Percentiles rank a stretch among this genome's conserved stretches.
phyloP scores from a whole-genome alignment of 2,797 vertebrate genomes.

The Scyliorhinus canicula region DNA sequence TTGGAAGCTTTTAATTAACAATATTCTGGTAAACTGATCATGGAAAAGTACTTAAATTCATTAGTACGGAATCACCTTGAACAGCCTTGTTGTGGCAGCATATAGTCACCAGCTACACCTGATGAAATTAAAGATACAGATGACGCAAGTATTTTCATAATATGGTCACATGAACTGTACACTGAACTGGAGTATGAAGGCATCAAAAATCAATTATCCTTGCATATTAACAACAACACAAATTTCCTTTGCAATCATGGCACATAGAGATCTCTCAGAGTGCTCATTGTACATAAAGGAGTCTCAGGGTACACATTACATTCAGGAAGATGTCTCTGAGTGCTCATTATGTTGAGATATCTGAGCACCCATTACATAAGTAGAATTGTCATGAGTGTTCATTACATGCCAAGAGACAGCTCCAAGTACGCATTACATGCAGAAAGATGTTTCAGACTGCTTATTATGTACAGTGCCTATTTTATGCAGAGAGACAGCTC shows the following conservation, averaged over 20 bases:
- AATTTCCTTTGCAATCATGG: neutral
- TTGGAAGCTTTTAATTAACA: neutral
- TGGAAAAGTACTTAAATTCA: neutral
- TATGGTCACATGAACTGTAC: neutral
- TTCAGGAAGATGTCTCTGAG: neutral
- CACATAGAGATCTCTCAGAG: neutral
- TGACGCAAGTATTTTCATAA: constrained; percentile 10
- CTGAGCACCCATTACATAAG: neutral
- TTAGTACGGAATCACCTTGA: neutral
- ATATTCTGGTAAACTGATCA: neutral
- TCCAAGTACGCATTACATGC: neutral
- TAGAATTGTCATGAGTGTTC: neutral
- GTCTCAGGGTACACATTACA: neutral
- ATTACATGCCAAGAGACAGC: neutral
- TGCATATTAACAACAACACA: neutral
- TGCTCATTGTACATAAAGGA: neutral
- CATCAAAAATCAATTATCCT: constrained; percentile 12
- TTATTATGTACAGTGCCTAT: neutral
- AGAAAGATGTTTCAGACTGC: neutral
- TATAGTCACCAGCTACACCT: neutral
- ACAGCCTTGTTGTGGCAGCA: neutral
- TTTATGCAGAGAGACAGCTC: neutral
- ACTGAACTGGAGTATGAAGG: neutral
- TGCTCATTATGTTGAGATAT: neutral
- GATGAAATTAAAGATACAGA: neutral